Evolutionary conservation across 2,888 invertebrate genomes (phyloP).

Genomic region (Rhingia rostrata): DNA sequence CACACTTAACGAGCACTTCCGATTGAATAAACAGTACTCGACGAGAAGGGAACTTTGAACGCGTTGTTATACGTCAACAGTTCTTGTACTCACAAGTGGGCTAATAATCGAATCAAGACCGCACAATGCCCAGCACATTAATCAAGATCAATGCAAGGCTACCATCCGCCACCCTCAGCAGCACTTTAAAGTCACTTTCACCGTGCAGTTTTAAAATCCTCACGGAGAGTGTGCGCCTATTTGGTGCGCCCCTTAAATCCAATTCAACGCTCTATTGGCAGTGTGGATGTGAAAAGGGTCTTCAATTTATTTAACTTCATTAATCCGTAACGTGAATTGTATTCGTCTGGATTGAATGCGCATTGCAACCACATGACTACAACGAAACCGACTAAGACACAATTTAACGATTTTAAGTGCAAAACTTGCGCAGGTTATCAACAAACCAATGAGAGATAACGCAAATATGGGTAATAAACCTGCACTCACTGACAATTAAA

Average conservation of each 20-base stretch:
- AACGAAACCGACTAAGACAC: not conserved
- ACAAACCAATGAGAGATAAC: not conserved
- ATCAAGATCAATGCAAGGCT: constrained; percentile 47
- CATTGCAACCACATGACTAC: not conserved
- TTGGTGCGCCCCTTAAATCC: constrained; percentile 25
- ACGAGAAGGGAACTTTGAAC: not conserved
- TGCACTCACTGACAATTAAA: constrained; percentile 8
- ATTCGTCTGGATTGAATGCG: not conserved
- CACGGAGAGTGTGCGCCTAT: not conserved
- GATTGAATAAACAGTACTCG: constrained; percentile 55
- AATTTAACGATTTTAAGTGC: not conserved
- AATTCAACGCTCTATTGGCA: constrained; percentile 37
- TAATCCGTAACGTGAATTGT: not conserved
- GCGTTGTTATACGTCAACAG: constrained; percentile 5
- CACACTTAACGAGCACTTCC: constrained; percentile 65
- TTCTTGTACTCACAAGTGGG: constrained; percentile 30
- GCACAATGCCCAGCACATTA: constrained; percentile 34
- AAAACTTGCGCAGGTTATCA: not conserved
- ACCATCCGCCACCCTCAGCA: constrained; percentile 10
- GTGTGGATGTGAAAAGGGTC: constrained; percentile 40
- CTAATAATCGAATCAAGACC: constrained; percentile 33
- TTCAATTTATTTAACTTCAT: constrained; percentile 51
- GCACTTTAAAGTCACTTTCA: not conserved
- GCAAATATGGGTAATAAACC: not conserved
- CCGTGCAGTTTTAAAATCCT: constrained; percentile 1